Evolutionary conservation across 2,113 vertebrate genomes (phyloP).

Genomic region (Mesocricetus auratus): DNA sequence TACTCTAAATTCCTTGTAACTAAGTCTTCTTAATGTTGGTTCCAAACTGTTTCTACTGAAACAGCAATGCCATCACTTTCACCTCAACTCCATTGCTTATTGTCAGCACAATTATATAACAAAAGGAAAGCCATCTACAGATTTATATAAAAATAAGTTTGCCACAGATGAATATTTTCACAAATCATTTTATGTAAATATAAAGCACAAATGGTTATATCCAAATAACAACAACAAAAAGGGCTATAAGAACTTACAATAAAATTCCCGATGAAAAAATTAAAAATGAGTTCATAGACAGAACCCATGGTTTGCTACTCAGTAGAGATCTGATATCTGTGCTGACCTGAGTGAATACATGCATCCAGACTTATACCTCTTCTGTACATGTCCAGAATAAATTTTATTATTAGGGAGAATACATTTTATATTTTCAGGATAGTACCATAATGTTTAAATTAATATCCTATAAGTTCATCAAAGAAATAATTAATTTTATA

Average conservation of each 20-base stretch:
- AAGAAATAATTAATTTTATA: neutral
- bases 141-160: conserved; percentile 75
- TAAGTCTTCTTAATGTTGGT: conserved; percentile 66
- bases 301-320: neutral
- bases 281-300: conserved; percentile 42
- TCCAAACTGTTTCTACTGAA: conserved; percentile 43
- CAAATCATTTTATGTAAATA: conserved; percentile 43
- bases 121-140: conserved; percentile 64
- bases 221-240: conserved; percentile 61
- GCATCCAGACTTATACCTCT: neutral
- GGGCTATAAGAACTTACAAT: conserved; percentile 72
- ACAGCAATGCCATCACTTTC: conserved; percentile 55
- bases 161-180: conserved; percentile 66
- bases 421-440: conserved; percentile 35
- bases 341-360: neutral
- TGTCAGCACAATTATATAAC: conserved; percentile 49
- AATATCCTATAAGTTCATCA: conserved; percentile 36
- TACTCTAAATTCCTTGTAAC: conserved; percentile 36
- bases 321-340: neutral
- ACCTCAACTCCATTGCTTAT: conserved; percentile 60
- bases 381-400: conserved; percentile 13
- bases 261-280: conserved; percentile 69
- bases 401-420: neutral
- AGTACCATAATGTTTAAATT: conserved; percentile 7
- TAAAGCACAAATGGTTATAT: conserved; percentile 67